These are phyloP conservation scores for Hydrolagus affinis DNA, from an alignment of 2,113 vertebrate species.

Conservation along the genomic window DNA sequence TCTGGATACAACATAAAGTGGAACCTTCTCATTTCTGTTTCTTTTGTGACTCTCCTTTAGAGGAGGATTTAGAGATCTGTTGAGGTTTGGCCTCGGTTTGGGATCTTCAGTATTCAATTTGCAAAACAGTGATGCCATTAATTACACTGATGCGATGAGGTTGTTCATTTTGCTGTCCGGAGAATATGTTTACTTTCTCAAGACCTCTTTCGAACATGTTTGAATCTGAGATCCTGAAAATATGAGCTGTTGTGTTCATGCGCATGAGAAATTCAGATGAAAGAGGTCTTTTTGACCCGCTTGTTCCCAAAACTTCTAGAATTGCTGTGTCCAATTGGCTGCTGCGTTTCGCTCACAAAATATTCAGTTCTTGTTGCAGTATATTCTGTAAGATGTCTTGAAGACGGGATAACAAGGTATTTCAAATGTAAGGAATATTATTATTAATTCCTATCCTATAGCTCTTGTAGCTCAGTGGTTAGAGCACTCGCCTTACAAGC, in stretches of 20 bases:
- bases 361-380: too few relatives aligned
- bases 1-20: not conserved
- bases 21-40: not conserved
- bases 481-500: too few relatives aligned
- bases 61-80: not conserved
- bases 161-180: not conserved
- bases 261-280: too few relatives aligned
- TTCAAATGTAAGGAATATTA: too few relatives aligned
- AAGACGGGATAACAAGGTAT: too few relatives aligned
- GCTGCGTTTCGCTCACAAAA: too few relatives aligned
- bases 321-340: too few relatives aligned
- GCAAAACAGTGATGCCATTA: not conserved
- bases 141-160: not conserved
- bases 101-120: not conserved
- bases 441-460: too few relatives aligned
- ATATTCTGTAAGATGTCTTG: too few relatives aligned
- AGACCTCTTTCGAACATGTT: not conserved
- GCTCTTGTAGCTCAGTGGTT: too few relatives aligned
- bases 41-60: not conserved
- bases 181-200: not conserved
- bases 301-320: too few relatives aligned
- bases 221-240: not conserved
- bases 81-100: not conserved
- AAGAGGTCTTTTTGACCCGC: too few relatives aligned
- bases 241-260: not conserved